Percentiles rank a stretch among this genome's conserved stretches.
Evolutionary conservation across 2,888 invertebrate genomes (phyloP).

Genomic region (Sericinus montela): DNA sequence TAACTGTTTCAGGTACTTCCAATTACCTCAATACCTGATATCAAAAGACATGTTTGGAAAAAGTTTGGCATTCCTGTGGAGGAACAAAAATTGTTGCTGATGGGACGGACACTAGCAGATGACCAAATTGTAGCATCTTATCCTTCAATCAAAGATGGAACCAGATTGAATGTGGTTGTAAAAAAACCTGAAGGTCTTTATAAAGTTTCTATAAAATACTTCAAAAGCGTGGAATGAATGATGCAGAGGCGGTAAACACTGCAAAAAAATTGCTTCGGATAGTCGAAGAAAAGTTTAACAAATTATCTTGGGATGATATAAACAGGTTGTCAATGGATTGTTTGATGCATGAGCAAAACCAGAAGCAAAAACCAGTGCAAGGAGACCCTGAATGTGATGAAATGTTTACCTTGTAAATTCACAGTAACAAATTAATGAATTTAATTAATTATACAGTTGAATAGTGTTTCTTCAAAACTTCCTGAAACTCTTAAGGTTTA

Average conservation of each 20-base stretch:
- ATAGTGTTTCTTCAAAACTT: no score
- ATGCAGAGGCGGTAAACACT: conserved; percentile 81
- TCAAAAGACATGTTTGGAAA: conserved; percentile 83
- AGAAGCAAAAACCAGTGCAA: conserved; percentile 30
- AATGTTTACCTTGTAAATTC: conserved; percentile 44
- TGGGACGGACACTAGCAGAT: conserved; percentile 85
- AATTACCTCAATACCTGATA: conserved; percentile 80
- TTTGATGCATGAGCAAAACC: conserved; percentile 39
- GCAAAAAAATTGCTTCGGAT: conserved; percentile 79
- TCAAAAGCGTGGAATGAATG: conserved; percentile 80
- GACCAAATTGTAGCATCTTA: conserved; percentile 85
- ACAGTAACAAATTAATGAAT: conserved; percentile 22
- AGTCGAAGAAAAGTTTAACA: conserved; percentile 71
- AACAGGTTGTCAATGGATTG: conserved; percentile 72
- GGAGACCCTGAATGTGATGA: conserved; percentile 41
- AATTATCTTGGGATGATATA: conserved; percentile 80
- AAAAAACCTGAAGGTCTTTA: conserved; percentile 83
- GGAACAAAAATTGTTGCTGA: conserved; percentile 85
- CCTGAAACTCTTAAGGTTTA: no score
- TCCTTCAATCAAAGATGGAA: conserved; percentile 85
- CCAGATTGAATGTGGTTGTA: conserved; percentile 85
- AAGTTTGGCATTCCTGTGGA: conserved; percentile 82
- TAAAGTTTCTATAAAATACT: conserved; percentile 77
- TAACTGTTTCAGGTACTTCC: conserved; percentile 67
- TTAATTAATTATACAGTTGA: no score